A percentile compares a stretch with the other conserved stretches of the same genome.
phyloP scores from a whole-genome alignment of 2,113 vertebrate species.

The Neodon shergylaensis region DNA sequence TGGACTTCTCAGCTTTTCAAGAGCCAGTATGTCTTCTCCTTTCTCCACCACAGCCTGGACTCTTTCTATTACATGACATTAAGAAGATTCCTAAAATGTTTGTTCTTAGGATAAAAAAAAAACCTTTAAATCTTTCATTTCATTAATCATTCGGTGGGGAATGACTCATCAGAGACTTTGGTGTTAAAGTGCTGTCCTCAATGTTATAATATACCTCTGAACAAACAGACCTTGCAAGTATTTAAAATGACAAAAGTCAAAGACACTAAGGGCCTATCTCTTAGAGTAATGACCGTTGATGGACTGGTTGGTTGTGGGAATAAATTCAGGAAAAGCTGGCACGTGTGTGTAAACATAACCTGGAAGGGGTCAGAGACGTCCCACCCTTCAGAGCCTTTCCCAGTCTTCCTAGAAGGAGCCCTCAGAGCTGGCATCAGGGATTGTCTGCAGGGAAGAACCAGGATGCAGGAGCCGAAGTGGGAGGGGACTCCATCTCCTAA shows the following conservation, averaged over 20 bases:
- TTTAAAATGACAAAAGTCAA: neutral
- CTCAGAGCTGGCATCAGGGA: neutral
- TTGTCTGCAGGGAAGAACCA: too few relatives aligned
- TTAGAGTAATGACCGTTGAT: neutral
- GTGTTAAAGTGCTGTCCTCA: neutral
- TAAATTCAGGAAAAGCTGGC: neutral
- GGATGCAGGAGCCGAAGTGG: neutral
- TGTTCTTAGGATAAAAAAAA: neutral
- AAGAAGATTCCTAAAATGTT: neutral
- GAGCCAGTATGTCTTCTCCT: neutral
- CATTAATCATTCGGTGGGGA: conserved; percentile 1
- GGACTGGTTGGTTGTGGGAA: neutral
- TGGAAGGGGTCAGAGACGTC: accelerated
- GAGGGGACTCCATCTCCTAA: neutral
- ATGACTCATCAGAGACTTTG: neutral
- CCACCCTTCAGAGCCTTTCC: accelerated
- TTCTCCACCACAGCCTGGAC: neutral
- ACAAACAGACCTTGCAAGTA: neutral
- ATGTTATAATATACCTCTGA: neutral
- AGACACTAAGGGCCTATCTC: neutral
- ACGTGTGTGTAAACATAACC: accelerated
- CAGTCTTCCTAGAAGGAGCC: neutral
- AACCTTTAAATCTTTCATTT: neutral
- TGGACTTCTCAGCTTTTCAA: neutral
- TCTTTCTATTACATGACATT: neutral